Conservation (phyloP, 2,797 vertebrate genomes). For the Remorina albescens region DNA sequence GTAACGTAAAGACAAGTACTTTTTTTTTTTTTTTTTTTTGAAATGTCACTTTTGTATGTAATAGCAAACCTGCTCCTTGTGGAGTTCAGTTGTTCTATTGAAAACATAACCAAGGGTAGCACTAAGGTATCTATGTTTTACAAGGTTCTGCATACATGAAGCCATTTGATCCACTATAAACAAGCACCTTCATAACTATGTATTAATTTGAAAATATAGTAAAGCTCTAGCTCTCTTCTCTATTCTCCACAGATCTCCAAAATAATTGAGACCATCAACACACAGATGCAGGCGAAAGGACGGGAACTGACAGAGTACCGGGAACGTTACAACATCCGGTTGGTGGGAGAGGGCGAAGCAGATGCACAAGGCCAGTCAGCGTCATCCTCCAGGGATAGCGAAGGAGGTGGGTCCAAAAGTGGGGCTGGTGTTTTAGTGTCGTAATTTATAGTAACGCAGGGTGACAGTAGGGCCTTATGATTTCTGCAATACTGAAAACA, state of each 20-base stretch:
- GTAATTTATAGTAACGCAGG: constrained; percentile 68
- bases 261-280: constrained; percentile 87
- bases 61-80: too few species aligned
- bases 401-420: constrained; percentile 85
- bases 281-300: constrained; percentile 92
- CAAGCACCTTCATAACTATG: too few species aligned
- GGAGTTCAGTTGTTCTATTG: too few species aligned
- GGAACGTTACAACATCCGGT: constrained; percentile 94
- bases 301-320: constrained; percentile 94
- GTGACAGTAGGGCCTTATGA: constrained; percentile 51
- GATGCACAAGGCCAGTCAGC: constrained; percentile 78
- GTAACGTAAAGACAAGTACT: constrained; percentile 65
- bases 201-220: too few species aligned
- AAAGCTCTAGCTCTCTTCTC: background rate
- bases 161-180: too few species aligned
- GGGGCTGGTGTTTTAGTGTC: constrained; percentile 92
- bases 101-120: too few species aligned
- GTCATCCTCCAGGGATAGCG: constrained; percentile 79
- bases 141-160: too few species aligned
- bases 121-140: too few species aligned
- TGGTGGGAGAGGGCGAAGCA: constrained; percentile 90
- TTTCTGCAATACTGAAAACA: constrained; percentile 58
- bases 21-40: background rate
- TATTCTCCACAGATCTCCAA: constrained; percentile 86
- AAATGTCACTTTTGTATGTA: background rate